Percentiles rank a stretch among this genome's conserved stretches.
These are phyloP conservation scores for Brenthis hecate DNA, from an alignment of 2,888 invertebrate species.

Conservation along the genomic window DNA sequence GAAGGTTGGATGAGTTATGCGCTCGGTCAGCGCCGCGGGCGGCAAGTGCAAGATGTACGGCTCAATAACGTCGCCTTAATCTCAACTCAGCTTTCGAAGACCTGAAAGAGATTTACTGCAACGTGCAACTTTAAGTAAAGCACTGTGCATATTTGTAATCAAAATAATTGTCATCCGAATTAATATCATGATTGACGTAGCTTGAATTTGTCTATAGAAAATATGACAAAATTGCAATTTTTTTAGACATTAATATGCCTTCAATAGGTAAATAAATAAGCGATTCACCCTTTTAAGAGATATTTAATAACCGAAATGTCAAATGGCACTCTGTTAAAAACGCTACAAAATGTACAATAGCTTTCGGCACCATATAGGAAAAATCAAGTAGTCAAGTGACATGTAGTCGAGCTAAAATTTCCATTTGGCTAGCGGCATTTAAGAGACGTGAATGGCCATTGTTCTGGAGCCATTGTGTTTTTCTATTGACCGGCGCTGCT, in stretches of 20 bases:
- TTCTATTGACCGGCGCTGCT: conserved; percentile 70
- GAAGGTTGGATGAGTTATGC: conserved; percentile 38
- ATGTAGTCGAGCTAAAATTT: conserved; percentile 70
- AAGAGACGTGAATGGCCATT: conserved; percentile 71
- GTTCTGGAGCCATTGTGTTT: conserved; percentile 71
- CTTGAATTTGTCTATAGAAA: too few species aligned
- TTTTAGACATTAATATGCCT: too few species aligned
- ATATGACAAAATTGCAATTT: too few species aligned
- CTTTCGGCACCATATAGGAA: conserved; percentile 46
- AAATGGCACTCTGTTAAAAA: conserved; percentile 35
- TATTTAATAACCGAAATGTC: conserved; percentile 7
- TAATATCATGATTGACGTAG: too few species aligned
- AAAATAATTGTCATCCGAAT: neutral
- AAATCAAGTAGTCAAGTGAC: conserved; percentile 57
- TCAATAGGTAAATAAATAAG: too few species aligned
- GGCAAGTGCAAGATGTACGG: conserved; percentile 59
- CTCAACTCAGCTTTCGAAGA: conserved; percentile 58
- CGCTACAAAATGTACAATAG: conserved; percentile 37
- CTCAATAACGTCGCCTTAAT: conserved; percentile 68
- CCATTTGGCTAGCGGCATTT: conserved; percentile 73
- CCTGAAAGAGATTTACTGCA: conserved; percentile 62
- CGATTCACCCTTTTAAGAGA: conserved; percentile 2
- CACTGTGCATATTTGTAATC: conserved; percentile 23
- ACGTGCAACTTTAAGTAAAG: conserved; percentile 49
- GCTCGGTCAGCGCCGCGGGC: conserved; percentile 40